Base-by-base conservation (phyloP, 2,888 invertebrate species). In the Polyommatus iphigenia region DNA sequence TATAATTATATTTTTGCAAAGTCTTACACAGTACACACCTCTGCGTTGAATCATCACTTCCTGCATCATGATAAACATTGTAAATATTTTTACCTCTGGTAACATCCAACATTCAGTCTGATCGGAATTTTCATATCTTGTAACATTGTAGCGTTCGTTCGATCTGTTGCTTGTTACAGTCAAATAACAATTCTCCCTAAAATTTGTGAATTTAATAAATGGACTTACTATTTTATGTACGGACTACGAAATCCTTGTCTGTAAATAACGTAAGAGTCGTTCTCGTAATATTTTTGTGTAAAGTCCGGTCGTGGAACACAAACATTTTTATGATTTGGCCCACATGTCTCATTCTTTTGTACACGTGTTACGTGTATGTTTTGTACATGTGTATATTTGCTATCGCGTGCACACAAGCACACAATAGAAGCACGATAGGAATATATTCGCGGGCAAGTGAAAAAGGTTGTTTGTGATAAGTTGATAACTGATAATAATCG, bases 41-140 rank as follows among this genome's bases (percentile, higher is more conserved):
- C 46, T 46, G 3, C 10, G 46, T 46, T 13, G 46, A 10, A 13
- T 10, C 10, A 46, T 46, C 13, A 46, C 8, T 3, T 36, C 7
- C 46, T 46, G 46, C 46, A 46, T 46, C 46, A 46, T 10, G 10
- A 46, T 46, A 18, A 18, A 54, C 54, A 54, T 54, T 54, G 15
- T 54, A 1, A 54, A 54, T 54, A 50, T 54, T 50, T 5, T 76
- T 85, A 95, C 95, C 92, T 95, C 95, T 75, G 95, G 94, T 81
- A 95, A 85, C 94, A 95, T 95, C 95, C 95, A 95, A 81, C 95
- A 95, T 86, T 96, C 96, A 81, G 95, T 94, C 79, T 92, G 88
- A 82, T 93, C 92, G 6, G 89, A 87, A 82, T 90, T 92, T 80
- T 92, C 93, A 82, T 90, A 89, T 78, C 90, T 89, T 80, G 90